phyloP scores from a whole-genome alignment of 2,888 invertebrate species.

The Cantharis rustica region DNA sequence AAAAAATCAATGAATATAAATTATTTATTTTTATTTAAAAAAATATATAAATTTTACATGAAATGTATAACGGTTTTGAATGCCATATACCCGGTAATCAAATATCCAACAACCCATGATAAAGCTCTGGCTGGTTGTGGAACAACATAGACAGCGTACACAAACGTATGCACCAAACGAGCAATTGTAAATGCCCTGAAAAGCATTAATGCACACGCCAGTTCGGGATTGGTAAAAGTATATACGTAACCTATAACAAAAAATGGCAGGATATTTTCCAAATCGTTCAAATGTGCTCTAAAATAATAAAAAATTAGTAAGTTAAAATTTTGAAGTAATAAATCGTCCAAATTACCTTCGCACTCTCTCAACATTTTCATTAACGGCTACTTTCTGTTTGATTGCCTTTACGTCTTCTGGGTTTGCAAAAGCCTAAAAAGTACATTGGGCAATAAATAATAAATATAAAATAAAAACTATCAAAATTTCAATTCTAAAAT shows the following conservation, averaged over 20 bases:
- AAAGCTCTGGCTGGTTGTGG: constrained; percentile 59
- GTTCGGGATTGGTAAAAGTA: constrained; percentile 60
- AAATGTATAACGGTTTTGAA: constrained; percentile 21
- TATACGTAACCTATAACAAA: constrained; percentile 61
- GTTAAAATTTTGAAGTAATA: neutral
- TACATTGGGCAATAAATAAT: neutral
- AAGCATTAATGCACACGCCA: constrained; percentile 58
- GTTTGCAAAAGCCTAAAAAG: constrained; percentile 60
- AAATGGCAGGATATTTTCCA: constrained; percentile 74
- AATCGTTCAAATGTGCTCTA: constrained; percentile 72
- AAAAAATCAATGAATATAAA: neutral
- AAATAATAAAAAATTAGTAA: neutral
- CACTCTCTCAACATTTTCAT: constrained; percentile 60
- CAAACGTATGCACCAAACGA: constrained; percentile 65
- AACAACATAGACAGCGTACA: constrained; percentile 64
- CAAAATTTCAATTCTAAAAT: too few relatives aligned
- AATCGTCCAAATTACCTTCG: constrained; percentile 3
- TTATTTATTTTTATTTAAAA: neutral
- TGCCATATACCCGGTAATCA: constrained; percentile 43
- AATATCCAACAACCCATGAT: constrained; percentile 40
- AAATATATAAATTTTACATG: neutral
- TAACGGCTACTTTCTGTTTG: constrained; percentile 47
- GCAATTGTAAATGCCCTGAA: constrained; percentile 61
- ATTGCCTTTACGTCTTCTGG: constrained; percentile 57
- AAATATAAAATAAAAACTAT: too few relatives aligned